These are phyloP conservation scores for Athalia rosae DNA, from an alignment of 2,888 invertebrate species.

Conservation along the genomic window DNA sequence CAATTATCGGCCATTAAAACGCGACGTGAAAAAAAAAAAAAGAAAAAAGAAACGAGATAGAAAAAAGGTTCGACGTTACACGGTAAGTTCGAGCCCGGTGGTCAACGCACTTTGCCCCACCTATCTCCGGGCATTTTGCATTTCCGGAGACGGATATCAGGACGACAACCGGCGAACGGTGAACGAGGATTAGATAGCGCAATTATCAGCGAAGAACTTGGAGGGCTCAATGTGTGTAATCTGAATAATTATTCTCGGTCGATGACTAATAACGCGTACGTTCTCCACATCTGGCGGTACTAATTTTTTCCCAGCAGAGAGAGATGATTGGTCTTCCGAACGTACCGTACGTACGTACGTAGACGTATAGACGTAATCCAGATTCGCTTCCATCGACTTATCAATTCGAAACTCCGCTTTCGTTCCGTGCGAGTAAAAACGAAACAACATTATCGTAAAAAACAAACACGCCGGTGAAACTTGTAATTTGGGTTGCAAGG, in stretches of 20 bases:
- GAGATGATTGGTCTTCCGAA: not conserved
- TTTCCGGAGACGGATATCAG: not conserved
- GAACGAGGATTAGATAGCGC: too few relatives aligned
- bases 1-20: not conserved
- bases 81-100: not conserved
- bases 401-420: too few relatives aligned
- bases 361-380: not conserved
- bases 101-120: not conserved
- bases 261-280: constrained; percentile 22
- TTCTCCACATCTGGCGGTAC: constrained; percentile 23
- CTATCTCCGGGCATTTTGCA: not conserved
- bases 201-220: too few relatives aligned
- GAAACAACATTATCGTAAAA: not conserved
- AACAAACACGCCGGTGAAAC: constrained; percentile 1
- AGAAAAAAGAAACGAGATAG: not conserved
- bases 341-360: not conserved
- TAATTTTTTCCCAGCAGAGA: not conserved
- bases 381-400: not conserved
- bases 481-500: not conserved
- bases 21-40: not conserved
- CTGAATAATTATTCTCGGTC: constrained; percentile 32
- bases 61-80: not conserved
- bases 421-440: too few relatives aligned
- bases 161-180: constrained; percentile 10
- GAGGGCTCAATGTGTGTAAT: too few relatives aligned